Evolutionary conservation across 2,113 vertebrate species (phyloP).

Genomic region (Sinocyclocheilus anshuiensis): DNA sequence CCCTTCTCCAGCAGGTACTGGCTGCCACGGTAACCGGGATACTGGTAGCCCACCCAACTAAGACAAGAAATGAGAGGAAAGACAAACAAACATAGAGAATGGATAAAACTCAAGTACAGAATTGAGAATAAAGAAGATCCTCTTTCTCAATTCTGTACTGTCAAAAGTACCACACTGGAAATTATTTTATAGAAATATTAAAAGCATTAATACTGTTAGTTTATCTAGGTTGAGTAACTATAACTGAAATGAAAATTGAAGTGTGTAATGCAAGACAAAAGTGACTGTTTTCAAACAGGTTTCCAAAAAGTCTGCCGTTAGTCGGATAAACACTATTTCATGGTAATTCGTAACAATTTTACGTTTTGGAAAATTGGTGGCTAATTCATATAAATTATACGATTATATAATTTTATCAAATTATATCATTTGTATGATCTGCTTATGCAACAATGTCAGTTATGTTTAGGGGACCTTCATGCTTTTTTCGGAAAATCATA

Average conservation of each 20-base stretch:
- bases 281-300: conserved; percentile 10
- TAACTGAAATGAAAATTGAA: neutral
- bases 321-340: neutral
- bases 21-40: conserved; percentile 81
- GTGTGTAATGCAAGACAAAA: neutral
- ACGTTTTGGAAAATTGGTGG: neutral
- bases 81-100: neutral
- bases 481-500: too few species aligned
- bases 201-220: neutral
- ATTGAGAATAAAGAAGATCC: conserved; percentile 9
- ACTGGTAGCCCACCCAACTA: conserved; percentile 80
- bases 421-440: neutral
- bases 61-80: conserved; percentile 22
- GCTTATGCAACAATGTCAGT: neutral
- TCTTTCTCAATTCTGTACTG: neutral
- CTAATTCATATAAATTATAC: neutral
- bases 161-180: neutral
- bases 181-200: neutral
- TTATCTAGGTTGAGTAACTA: neutral
- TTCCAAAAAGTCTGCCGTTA: neutral
- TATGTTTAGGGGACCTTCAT: neutral
- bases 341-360: neutral
- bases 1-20: conserved; percentile 85
- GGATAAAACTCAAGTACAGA: neutral
- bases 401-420: too few species aligned